phyloP scores from a whole-genome alignment of 2,113 vertebrate species.

The Vulpes vulpes region DNA sequence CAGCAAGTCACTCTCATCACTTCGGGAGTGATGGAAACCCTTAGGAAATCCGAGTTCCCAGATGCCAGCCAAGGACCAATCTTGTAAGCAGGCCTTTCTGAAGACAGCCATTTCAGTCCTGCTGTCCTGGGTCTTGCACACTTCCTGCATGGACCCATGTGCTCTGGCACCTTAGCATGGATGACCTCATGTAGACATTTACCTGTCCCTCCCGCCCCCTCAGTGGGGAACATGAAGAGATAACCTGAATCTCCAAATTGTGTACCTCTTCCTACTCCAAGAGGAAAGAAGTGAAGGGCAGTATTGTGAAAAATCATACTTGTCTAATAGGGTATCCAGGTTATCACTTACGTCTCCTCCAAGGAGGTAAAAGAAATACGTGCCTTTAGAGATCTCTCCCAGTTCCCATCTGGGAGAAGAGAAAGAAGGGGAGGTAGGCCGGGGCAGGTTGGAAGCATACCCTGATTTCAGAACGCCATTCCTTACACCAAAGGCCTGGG shows the following conservation, averaged over 20 bases:
- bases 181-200: background rate
- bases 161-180: background rate
- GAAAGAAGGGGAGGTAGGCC: background rate
- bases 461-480: background rate
- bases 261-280: background rate
- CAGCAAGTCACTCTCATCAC: background rate
- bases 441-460: background rate
- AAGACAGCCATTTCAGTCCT: background rate
- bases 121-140: background rate
- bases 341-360: background rate
- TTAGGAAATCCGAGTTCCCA: background rate
- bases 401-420: background rate
- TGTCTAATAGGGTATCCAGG: background rate
- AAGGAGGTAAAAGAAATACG: background rate
- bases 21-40: background rate
- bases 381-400: background rate
- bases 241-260: background rate
- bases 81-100: background rate
- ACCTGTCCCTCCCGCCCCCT: background rate
- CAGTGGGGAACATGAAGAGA: background rate
- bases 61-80: background rate
- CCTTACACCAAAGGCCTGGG: background rate
- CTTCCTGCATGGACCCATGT: background rate
- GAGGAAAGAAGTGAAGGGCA: background rate
- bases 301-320: background rate